Base-by-base conservation (phyloP, 2,888 invertebrate species). In the Eristalis pertinax region DNA sequence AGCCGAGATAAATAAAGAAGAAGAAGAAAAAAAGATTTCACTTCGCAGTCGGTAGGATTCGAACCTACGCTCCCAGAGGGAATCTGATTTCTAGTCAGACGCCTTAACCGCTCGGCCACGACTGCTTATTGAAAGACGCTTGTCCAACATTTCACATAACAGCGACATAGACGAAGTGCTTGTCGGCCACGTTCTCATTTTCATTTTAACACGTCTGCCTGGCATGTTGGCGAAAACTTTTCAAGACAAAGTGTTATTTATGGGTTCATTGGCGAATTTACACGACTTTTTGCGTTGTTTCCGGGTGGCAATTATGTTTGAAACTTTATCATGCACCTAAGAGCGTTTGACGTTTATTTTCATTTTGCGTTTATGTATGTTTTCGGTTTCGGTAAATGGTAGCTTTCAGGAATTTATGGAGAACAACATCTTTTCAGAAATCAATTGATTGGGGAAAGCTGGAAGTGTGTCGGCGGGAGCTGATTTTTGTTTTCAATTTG, bases 21-120 rank as follows among this genome's bases (percentile, higher is more conserved):
- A 58, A 58, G 24, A 24, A 58, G 15, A 15, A 24, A 60, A 32
- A 32, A 32, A 32, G 32, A 32, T 8, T 32, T 29, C 58, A 58
- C 60, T 60, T 81, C 89, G 89, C 89, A 89, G 90, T 89, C 89
- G 89, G 89, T 89, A 89, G 90, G 90, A 90, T 89, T 90, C 89
- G 90, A 90, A 90, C 89, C 90, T 90, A 89, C 90, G 90, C 90
- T 89, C 89, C 89, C 89, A 89, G 87, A 87, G 87, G 87, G 87
- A 87, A 87, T 87, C 87, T 87, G 87, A 87, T 87, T 87, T 87
- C 87, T 87, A 87, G 87, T 87, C 87, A 87, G 87, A 87, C 87
- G 87, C 87, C 87, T 87, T 87, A 87, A 87, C 87, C 87, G 87
- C 87, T 87, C 87, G 87, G 89, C 89, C 87, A 88, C 87, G 87